These are phyloP conservation scores for Rhea pennata DNA, from an alignment of 2,113 vertebrate species.

Conservation along the genomic window DNA sequence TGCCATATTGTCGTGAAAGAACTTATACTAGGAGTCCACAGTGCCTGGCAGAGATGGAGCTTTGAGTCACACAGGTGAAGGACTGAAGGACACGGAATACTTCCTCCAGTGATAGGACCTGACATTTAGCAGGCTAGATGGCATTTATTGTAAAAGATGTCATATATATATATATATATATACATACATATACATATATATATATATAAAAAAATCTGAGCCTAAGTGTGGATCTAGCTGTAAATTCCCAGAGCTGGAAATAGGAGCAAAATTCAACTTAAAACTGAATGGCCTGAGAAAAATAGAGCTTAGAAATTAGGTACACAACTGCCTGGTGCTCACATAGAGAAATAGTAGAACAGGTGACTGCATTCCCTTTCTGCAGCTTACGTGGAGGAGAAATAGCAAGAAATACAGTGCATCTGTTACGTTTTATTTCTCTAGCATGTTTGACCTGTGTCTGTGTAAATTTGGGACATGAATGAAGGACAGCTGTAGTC, in stretches of 20 bases:
- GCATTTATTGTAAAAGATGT: not conserved
- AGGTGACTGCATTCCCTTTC: not conserved
- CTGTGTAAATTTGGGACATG: not conserved
- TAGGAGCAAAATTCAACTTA: not conserved
- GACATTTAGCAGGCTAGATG: not conserved
- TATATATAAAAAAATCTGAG: not conserved
- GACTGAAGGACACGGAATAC: not conserved
- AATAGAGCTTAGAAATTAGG: too few species aligned
- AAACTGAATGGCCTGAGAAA: too few species aligned
- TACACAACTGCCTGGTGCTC: too few species aligned
- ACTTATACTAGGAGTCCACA: rapidly evolving
- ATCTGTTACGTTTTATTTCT: not conserved
- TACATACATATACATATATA: too few species aligned
- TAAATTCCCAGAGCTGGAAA: not conserved
- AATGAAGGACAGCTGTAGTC: not conserved
- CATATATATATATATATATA: too few species aligned
- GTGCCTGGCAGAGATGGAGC: not conserved
- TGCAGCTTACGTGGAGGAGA: not conserved
- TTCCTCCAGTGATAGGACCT: not conserved
- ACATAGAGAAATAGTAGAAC: not conserved
- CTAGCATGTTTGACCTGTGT: not conserved
- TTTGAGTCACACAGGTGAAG: not conserved
- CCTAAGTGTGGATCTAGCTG: not conserved
- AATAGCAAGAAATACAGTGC: not conserved
- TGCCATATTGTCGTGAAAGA: not conserved